Percentiles rank a stretch among this genome's conserved stretches.
phyloP scores from a whole-genome alignment of 2,888 invertebrate species.

The Pogonocherus hispidulus region DNA sequence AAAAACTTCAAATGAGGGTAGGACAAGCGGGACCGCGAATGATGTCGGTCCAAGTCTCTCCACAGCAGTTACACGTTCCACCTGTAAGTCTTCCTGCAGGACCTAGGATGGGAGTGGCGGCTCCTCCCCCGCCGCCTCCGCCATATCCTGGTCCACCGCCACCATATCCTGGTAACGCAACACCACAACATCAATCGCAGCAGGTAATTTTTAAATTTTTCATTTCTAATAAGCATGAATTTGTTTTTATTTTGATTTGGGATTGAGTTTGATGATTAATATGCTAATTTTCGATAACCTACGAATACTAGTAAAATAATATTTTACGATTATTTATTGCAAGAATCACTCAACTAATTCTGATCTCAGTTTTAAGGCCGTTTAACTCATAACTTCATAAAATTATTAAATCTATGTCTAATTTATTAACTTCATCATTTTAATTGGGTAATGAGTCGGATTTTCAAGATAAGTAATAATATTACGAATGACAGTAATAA shows the following conservation, averaged over 20 bases:
- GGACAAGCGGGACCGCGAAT: constrained; percentile 58
- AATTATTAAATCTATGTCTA: too few relatives aligned
- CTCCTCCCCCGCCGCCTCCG: constrained; percentile 79
- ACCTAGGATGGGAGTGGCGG: constrained; percentile 65
- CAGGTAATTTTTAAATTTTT: constrained; percentile 32
- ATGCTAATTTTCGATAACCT: neutral
- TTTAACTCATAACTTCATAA: too few relatives aligned
- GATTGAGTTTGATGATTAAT: constrained; percentile 24
- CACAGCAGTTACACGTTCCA: constrained; percentile 48
- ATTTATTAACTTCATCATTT: too few relatives aligned
- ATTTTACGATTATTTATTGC: too few relatives aligned
- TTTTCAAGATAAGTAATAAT: too few relatives aligned
- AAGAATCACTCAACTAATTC: too few relatives aligned
- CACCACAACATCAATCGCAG: constrained; percentile 57
- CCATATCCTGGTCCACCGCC: constrained; percentile 81
- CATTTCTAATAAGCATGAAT: constrained; percentile 37
- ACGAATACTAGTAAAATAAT: neutral
- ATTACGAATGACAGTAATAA: too few relatives aligned
- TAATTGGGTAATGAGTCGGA: too few relatives aligned
- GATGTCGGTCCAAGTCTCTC: constrained; percentile 50
- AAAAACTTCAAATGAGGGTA: constrained; percentile 66
- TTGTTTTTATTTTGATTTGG: constrained; percentile 33
- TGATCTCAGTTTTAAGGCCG: too few relatives aligned
- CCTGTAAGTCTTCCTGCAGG: constrained; percentile 67
- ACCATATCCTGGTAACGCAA: constrained; percentile 75